Evolutionary conservation across 2,797 vertebrate species (phyloP).

Genomic region (Antrozous pallidus): DNA sequence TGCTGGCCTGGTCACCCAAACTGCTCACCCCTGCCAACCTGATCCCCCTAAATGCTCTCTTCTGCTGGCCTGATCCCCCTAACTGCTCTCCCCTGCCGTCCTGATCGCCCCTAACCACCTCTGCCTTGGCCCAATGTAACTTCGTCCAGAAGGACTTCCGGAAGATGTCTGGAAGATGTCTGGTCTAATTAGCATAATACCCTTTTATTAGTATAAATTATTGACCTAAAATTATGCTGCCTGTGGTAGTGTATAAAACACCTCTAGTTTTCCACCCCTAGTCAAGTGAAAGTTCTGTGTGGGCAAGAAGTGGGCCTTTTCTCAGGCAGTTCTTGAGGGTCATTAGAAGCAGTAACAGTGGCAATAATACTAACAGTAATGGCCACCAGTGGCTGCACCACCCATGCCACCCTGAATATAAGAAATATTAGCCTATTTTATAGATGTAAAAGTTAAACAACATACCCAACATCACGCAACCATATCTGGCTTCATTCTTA

Average conservation of each 20-base stretch:
- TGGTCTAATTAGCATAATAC: too few species aligned
- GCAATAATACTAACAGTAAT: background rate
- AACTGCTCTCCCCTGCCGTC: too few species aligned
- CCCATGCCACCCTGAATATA: background rate
- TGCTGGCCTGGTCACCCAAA: too few species aligned
- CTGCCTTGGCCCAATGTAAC: too few species aligned
- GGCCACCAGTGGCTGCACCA: too few species aligned
- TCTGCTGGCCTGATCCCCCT: too few species aligned
- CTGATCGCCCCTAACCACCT: too few species aligned
- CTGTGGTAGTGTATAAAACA: background rate
- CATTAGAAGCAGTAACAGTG: background rate
- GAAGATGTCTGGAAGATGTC: too few species aligned
- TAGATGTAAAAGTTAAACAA: background rate
- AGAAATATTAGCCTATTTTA: background rate
- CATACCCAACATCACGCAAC: background rate
- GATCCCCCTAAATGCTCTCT: too few species aligned
- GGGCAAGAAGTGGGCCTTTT: background rate
- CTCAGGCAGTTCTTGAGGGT: accelerated
- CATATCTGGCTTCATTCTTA: background rate
- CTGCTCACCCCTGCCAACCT: too few species aligned
- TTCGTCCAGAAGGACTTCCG: too few species aligned
- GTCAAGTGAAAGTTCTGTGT: background rate
- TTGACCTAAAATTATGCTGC: background rate
- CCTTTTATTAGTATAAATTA: background rate
- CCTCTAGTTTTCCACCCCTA: background rate